Evolutionary conservation across 2,797 vertebrate species (phyloP), one percentile per base, ranked within the genome.

Genomic region (Nyctibius grandis): DNA sequence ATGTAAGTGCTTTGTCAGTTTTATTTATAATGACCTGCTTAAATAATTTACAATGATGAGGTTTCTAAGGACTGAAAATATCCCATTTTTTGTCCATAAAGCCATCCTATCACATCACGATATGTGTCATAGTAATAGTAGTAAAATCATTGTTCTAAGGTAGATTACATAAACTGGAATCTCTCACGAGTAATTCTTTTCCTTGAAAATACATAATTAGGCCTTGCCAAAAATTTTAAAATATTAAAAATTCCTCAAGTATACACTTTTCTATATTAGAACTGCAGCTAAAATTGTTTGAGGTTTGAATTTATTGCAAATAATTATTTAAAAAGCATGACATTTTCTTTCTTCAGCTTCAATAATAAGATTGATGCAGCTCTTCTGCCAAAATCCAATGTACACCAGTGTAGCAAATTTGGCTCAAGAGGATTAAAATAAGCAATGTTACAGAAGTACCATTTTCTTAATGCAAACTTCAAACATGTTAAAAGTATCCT

Each of bases 31-130:
- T 36, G 48, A 67, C 11, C 13, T 28, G 38, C 22, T 48, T 45
- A 53, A 76, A 38, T 86, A 0, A 54, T 80, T 85, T 53, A 38
- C 29, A 89, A 21, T 28, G 28, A 15, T 36, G 36, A 74, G 48
- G 33, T 48, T 75, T 53, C 67, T 64, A 42, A 79, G 5, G 6
- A 44, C 38, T 78, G 22, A 72, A 92, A 76, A 60, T n/a, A 57
- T 9, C 70, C 15, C 48, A 65, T 40, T 20, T 64, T 82, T 68
- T 72, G 25, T 47, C 67, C 26, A 72, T 31, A 68, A 88, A 81
- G 34, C 3, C 0, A 0, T 51, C 48, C 28, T 65, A 51, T 36
- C 23, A 51, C 8, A 85, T 51, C n/a, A 59, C 5, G 1, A 10
- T 89, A 31, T 61, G 6, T 28, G 25, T 57, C 29, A 64, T 1